Evolutionary conservation across 2,888 invertebrate genomes (phyloP).

Genomic region (Noctua comes): DNA sequence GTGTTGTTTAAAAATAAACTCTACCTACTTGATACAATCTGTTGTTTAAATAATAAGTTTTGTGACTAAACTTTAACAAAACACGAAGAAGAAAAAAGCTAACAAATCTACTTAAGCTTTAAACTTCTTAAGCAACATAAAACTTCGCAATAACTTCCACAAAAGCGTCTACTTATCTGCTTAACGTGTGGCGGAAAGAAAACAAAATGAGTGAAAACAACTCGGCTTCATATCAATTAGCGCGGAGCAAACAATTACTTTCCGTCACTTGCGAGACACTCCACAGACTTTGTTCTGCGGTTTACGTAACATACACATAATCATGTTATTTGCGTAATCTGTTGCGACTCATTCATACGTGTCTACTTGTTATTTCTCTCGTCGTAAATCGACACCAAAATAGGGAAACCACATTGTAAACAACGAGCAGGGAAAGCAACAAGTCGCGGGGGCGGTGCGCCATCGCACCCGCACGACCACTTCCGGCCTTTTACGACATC

Average conservation of each 20-base stretch:
- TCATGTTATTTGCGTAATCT: constrained; percentile 67
- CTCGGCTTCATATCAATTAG: constrained; percentile 61
- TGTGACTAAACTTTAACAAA: constrained; percentile 31
- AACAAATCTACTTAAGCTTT: constrained; percentile 58
- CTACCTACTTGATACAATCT: neutral
- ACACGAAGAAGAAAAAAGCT: constrained; percentile 36
- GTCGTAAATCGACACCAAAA: constrained; percentile 73
- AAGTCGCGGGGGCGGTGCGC: constrained; percentile 78
- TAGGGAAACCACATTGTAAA: constrained; percentile 79
- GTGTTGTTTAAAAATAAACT: constrained; percentile 13
- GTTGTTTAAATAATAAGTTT: constrained; percentile 21
- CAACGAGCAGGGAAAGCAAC: constrained; percentile 80
- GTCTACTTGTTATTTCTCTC: constrained; percentile 68
- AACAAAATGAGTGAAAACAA: constrained; percentile 61
- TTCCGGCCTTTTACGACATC: constrained; percentile 78
- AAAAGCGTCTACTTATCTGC: constrained; percentile 54
- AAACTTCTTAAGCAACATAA: constrained; percentile 54
- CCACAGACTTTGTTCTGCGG: constrained; percentile 65
- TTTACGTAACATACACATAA: constrained; percentile 56
- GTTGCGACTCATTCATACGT: constrained; percentile 69
- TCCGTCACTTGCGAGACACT: constrained; percentile 58
- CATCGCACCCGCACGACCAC: constrained; percentile 74
- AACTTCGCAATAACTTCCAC: constrained; percentile 60
- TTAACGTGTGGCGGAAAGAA: constrained; percentile 58
- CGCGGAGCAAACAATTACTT: constrained; percentile 64